Conservation (phyloP, 2,888 invertebrate genomes). For the Sarcophaga subvicina region DNA sequence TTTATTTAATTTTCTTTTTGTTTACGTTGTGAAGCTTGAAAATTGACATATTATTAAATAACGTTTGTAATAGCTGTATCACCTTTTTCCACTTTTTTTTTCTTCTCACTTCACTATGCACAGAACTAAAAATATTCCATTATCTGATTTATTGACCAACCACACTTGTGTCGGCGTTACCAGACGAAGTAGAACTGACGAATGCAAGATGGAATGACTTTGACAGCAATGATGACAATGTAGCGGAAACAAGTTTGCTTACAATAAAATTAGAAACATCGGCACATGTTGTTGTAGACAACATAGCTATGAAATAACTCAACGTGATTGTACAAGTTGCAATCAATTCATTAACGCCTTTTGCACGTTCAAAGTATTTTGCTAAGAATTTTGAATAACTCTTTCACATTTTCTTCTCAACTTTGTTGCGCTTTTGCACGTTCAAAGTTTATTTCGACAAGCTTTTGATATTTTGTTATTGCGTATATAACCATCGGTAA, state of each 20-base stretch:
- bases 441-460: no score
- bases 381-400: no score
- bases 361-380: no score
- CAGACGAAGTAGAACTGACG: constrained; percentile 4
- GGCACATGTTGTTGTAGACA: no score
- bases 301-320: no score
- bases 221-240: background rate
- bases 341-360: no score
- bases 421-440: no score
- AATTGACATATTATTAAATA: constrained; percentile 64
- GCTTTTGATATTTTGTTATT: no score
- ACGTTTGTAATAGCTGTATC: constrained; percentile 42
- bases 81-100: constrained; percentile 51
- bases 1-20: constrained; percentile 61
- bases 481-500: no score
- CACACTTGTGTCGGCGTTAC: constrained; percentile 17
- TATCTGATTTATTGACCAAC: constrained; percentile 54
- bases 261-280: no score
- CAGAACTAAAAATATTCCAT: constrained; percentile 62
- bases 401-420: no score
- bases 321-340: no score
- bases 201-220: background rate
- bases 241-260: background rate
- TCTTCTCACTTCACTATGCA: constrained; percentile 51
- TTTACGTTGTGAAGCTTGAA: constrained; percentile 61